Base-by-base conservation (phyloP, 2,888 invertebrate species). In the Apoderus coryli region DNA sequence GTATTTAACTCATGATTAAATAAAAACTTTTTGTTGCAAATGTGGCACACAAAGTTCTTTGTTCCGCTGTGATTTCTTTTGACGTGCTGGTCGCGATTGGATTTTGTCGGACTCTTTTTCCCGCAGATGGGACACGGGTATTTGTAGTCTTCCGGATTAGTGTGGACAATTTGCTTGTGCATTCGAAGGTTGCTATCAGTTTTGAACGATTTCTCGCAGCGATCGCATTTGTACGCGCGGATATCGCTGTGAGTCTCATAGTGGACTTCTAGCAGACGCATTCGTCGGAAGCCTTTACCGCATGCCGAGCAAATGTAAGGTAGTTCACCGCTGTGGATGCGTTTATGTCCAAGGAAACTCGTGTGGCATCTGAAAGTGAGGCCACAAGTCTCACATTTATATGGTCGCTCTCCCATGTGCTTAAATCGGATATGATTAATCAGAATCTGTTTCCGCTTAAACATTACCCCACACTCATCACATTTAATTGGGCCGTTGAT, bases 1-100 rank as follows among this genome's bases (percentile, higher is more conserved):
- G 45, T 45, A 5, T 40, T 40, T 14, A 50, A 37, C 32, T 46
- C 48, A 4, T 43, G 43, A 25, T 46, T 49, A 14, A 44, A 46
- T 14, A 43, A 47, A 29, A 48, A 50, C 25, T 59, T 56, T 44
- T 67, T 67, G 1, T 40, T 40, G 25, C 50, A 50, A 12, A 49
- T 41, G 16, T 46, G 42, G 29, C 50, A 50, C 5, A 41, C 29
- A 27, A 44, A 45, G 19, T 49, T 44, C 31, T 45, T 49, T 56
- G 64, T 9, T 52, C 49, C 49, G 3, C 33, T 35, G 27, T 50
- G 48, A n/a, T n/a, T n/a, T 14, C 49, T 32, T 34, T 44, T 43
- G 27, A 43, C 32, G 27, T 49, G 49, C n/a, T 40, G 37, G 9
- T 40, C 40, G 19, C 46, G 35, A 26, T 46, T 44, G 6, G 47